These are phyloP conservation scores for Drosophila bocqueti DNA, from an alignment of 1,140 invertebrate species.

Conservation along the genomic window DNA sequence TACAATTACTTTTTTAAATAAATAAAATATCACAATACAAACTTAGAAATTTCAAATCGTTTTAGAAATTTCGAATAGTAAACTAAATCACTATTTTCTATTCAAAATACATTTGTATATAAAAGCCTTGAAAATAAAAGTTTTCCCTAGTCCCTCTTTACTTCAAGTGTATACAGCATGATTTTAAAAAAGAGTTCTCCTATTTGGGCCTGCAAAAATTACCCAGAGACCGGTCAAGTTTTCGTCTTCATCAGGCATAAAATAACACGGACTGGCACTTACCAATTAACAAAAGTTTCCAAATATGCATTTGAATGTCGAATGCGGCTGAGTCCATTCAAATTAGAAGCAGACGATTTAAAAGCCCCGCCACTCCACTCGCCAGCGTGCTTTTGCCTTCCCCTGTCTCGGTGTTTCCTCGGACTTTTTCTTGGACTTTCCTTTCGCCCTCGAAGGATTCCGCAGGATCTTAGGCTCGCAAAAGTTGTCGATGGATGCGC, in stretches of 20 bases:
- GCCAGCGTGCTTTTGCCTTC: conserved; percentile 31
- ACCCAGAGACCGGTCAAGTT: conserved; percentile 41
- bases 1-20: not conserved
- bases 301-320: conserved; percentile 85
- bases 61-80: not conserved
- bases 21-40: not conserved
- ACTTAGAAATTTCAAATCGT: no score
- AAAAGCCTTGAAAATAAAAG: not conserved
- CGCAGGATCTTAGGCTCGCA: conserved; percentile 31
- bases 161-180: not conserved
- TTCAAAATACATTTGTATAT: not conserved
- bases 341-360: conserved; percentile 77
- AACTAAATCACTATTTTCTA: no score
- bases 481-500: conserved; percentile 65
- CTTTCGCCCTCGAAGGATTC: conserved; percentile 6
- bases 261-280: conserved; percentile 69
- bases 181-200: conserved; percentile 4
- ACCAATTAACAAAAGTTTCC: conserved; percentile 85
- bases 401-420: conserved; percentile 9
- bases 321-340: conserved; percentile 84
- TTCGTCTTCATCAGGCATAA: conserved; percentile 46
- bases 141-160: not conserved
- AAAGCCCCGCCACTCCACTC: conserved; percentile 46
- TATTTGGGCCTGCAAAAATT: not conserved
- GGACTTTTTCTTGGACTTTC: conserved; percentile 10